Base-by-base conservation (phyloP, 30 jellyfish, hydroid and myxozoan species). In the Chrysaora quinquecirrha region DNA sequence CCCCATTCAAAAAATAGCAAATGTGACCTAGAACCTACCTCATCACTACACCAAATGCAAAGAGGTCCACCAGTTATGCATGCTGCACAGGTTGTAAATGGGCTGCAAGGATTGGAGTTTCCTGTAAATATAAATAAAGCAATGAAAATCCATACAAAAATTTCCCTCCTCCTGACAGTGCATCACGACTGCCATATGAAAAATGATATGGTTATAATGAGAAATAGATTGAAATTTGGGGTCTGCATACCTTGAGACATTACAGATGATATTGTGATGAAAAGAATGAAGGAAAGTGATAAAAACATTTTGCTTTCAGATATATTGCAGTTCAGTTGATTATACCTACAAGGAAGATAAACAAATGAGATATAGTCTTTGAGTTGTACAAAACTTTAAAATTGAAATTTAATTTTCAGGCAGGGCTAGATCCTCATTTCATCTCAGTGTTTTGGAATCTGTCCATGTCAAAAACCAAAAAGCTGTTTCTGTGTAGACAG, bases 31-130 rank as follows among this genome's bases (percentile, higher is more conserved):
- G 16, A 43, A 43, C 58, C 16, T 6, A 43, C 90, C 83, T 67
- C 83, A 80, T 80, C 90, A 12, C 70, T 23, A 30, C 90, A 80
- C 90, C 90, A 80, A n/a, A 56, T 75, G 31, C 90, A 80, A 20
- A 63, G 75, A 30, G 90, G 83, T 20, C 83, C 83, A 25, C 90
- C 83, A 43, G 74, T 80, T 28, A 80, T 70, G 31, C 90, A 80
- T 0, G 90, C 82, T 21, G 83, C 73, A 48, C 90, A 80, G 25
- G 89, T 60, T 19, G 90, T 48, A 80, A 80, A 80, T 6, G 71
- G 46, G 28, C 60, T 46, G 34, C 90, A 80, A n/a, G 90, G 90
- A 52, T 80, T 80, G 46, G 83, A 18, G 50, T 65, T 80, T 38
- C 83, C 90, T 80, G 58, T 43, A 43, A 6, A 6, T 43, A 9